phyloP scores from a whole-genome alignment of 2,888 invertebrate genomes.

The Athalia cordata region DNA sequence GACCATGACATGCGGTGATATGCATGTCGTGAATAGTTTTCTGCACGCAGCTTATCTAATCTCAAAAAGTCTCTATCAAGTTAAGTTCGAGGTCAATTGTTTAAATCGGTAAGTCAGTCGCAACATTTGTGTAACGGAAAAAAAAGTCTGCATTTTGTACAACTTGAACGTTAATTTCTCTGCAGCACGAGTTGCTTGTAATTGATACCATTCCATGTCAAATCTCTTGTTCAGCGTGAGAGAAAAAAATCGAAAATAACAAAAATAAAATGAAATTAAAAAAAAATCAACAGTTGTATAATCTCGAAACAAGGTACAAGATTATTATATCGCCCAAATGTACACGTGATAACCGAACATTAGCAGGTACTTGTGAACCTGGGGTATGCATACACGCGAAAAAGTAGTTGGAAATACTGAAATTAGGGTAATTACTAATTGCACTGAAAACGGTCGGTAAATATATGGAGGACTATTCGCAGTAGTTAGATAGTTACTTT shows the following conservation, averaged over 20 bases:
- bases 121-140: no score
- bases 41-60: no score
- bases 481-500: slow-evolving; percentile 34
- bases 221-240: neutral
- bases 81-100: no score
- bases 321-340: neutral
- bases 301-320: neutral
- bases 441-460: slow-evolving; percentile 7
- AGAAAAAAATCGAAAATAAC: neutral
- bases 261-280: neutral
- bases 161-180: no score
- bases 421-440: slow-evolving; percentile 34
- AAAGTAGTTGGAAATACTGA: slow-evolving; percentile 33
- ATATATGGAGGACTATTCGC: slow-evolving; percentile 26
- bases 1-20: no score
- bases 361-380: slow-evolving; percentile 18
- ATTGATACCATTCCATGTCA: neutral
- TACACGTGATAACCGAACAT: slow-evolving; percentile 28
- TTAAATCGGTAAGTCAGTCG: no score
- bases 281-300: neutral
- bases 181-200: no score
- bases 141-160: no score
- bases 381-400: slow-evolving; percentile 25
- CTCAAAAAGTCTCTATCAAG: no score
- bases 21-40: no score